Conservation (phyloP, 2,113 vertebrate genomes). For the Scopus umbretta region DNA sequence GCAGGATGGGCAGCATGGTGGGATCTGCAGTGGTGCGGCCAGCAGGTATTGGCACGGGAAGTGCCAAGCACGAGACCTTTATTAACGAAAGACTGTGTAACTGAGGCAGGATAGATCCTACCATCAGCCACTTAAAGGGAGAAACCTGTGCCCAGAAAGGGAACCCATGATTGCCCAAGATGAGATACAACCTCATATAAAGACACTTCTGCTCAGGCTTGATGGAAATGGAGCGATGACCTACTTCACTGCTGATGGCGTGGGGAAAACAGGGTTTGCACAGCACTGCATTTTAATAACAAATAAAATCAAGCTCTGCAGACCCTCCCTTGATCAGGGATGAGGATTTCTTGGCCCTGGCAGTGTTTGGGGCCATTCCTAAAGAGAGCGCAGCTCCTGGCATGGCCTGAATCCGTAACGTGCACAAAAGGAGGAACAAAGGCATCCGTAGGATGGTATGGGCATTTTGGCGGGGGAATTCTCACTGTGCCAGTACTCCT, state of each 20-base stretch:
- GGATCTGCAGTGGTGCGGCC: rapidly evolving
- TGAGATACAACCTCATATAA: rapidly evolving
- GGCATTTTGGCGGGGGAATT: not conserved
- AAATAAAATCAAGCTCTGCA: not conserved
- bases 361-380: not conserved
- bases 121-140: not conserved
- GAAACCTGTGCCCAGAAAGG: not conserved
- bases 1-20: not conserved
- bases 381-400: not conserved
- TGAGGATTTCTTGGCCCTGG: not conserved
- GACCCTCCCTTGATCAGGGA: not conserved
- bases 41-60: rapidly evolving
- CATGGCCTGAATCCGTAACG: rapidly evolving
- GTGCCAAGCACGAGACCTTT: not conserved
- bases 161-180: rapidly evolving
- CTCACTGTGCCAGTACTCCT: not conserved
- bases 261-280: not conserved
- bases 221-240: rapidly evolving
- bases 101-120: constrained; percentile 26
- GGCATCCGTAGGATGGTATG: rapidly evolving
- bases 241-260: not conserved
- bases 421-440: not conserved
- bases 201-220: not conserved
- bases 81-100: not conserved
- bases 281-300: not conserved